These are phyloP conservation scores for Esox lucius DNA, from an alignment of 2,797 vertebrate species.

Conservation along the genomic window DNA sequence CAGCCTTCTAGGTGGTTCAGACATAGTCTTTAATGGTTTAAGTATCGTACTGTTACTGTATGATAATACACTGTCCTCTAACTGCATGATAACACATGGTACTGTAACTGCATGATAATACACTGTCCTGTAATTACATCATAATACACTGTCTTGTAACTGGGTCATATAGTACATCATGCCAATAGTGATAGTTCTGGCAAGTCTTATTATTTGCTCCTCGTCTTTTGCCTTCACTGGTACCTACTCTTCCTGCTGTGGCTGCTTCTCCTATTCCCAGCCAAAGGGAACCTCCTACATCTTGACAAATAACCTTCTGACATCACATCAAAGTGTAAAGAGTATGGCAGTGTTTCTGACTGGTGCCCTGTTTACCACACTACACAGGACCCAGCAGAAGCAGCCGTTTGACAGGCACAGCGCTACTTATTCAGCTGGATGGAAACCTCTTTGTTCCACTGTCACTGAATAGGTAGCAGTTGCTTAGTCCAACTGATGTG, in stretches of 20 bases:
- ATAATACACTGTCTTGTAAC: not conserved
- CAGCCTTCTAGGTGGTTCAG: slow-evolving; percentile 22
- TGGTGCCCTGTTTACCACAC: slow-evolving; percentile 46
- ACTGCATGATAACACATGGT: too few species aligned
- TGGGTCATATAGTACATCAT: not conserved
- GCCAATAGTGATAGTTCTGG: not conserved
- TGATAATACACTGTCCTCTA: too few species aligned
- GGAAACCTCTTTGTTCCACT: slow-evolving; percentile 32
- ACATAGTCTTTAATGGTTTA: slow-evolving; percentile 61
- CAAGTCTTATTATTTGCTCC: not conserved
- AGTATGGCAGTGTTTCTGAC: slow-evolving; percentile 48
- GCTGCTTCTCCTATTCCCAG: not conserved
- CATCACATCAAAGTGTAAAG: slow-evolving; percentile 40
- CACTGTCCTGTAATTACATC: too few species aligned
- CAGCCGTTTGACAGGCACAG: slow-evolving; percentile 17
- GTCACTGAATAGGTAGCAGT: slow-evolving; percentile 50
- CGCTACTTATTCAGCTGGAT: slow-evolving; percentile 24
- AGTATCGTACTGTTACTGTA: not conserved
- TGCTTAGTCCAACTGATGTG: slow-evolving; percentile 53
- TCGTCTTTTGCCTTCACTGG: not conserved
- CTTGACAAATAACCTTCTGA: slow-evolving; percentile 1
- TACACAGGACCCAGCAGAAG: slow-evolving; percentile 42
- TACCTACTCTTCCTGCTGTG: not conserved
- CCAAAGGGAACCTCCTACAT: slow-evolving; percentile 21
- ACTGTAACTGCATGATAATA: too few species aligned